Percentiles rank a stretch among this genome's conserved stretches.
Evolutionary conservation across 35 echinoderm and acorn worm species (phyloP).

Genomic region (Hemicentrotus pulcherrimus): DNA sequence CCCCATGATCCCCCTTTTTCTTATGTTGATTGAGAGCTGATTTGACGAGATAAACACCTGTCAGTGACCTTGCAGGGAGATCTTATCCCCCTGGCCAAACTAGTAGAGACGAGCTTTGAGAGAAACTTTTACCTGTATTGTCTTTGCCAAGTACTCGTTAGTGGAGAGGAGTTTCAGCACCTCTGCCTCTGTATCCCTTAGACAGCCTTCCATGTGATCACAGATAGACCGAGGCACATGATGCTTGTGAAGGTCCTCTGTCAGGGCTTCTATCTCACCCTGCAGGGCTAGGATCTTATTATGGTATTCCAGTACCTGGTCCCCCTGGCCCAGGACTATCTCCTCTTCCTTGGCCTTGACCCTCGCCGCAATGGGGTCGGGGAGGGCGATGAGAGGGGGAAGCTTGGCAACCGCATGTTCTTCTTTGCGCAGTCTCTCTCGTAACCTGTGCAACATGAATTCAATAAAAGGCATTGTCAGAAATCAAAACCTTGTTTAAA

Average conservation of each 20-base stretch:
- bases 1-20: too few species aligned
- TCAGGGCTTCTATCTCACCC: constrained; percentile 64
- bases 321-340: constrained; percentile 47
- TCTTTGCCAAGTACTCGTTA: constrained; percentile 96
- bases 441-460: constrained; percentile 48
- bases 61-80: too few species aligned
- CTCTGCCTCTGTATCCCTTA: constrained; percentile 86
- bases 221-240: constrained; percentile 88
- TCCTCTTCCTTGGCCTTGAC: constrained; percentile 41
- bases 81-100: too few species aligned
- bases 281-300: constrained; percentile 66
- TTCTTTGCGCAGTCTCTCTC: constrained; percentile 59
- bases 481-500: too few species aligned
- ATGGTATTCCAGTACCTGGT: constrained; percentile 83
- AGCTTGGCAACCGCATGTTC: constrained; percentile 31
- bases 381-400: constrained; percentile 25
- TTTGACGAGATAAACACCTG: too few species aligned
- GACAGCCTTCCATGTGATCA: constrained; percentile 88
- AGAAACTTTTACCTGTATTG: constrained; percentile 80
- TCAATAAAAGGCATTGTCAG: too few species aligned
- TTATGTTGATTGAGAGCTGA: too few species aligned
- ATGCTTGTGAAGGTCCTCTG: constrained; percentile 61
- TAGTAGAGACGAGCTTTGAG: too few species aligned
- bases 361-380: background rate
- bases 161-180: constrained; percentile 93